phyloP scores from a whole-genome alignment of 2,113 vertebrate species.

The Entomyzon cyanotis region DNA sequence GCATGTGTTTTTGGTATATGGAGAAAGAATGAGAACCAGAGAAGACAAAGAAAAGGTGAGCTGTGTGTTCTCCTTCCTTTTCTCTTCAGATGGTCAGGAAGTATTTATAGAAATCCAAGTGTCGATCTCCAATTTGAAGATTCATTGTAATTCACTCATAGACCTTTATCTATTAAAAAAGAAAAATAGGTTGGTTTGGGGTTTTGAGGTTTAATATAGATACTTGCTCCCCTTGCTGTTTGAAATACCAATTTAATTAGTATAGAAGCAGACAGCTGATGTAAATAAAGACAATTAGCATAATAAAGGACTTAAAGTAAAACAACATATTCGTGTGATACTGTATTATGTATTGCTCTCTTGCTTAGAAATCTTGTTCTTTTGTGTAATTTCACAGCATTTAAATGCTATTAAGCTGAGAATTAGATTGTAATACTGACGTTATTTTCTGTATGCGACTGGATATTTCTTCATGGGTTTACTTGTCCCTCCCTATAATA shows the following conservation, averaged over 20 bases:
- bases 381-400: neutral
- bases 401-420: neutral
- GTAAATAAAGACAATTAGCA: neutral
- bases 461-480: neutral
- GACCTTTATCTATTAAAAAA: neutral
- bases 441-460: neutral
- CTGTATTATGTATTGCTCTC: neutral
- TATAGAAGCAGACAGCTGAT: neutral
- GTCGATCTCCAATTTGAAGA: neutral
- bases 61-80: neutral
- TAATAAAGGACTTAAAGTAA: neutral
- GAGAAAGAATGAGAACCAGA: conserved; percentile 90
- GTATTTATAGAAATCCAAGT: neutral
- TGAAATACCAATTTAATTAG: neutral
- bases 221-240: neutral
- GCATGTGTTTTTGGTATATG: conserved; percentile 90
- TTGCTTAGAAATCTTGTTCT: neutral
- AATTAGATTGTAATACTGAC: neutral
- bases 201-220: neutral
- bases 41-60: conserved; percentile 87
- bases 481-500: neutral
- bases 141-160: neutral
- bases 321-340: neutral
- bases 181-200: neutral
- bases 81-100: neutral